Evolutionary conservation across 1,140 invertebrate species (phyloP).

Genomic region (Pachyrhynchus sulphureomaculatus): DNA sequence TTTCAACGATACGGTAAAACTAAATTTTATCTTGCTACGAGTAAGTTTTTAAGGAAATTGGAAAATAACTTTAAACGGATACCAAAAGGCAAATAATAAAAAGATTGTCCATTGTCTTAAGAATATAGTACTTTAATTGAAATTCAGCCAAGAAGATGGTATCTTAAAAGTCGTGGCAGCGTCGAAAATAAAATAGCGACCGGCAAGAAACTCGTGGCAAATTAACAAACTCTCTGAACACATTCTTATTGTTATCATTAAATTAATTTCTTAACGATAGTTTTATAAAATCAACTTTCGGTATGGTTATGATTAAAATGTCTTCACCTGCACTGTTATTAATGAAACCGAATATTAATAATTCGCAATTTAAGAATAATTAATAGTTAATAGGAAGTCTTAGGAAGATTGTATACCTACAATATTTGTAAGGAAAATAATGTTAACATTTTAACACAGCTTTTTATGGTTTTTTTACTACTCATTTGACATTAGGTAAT

Average conservation of each 20-base stretch:
- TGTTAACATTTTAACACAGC: too few species aligned
- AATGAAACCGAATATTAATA: too few species aligned
- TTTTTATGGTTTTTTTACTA: too few species aligned
- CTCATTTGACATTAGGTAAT: too few species aligned
- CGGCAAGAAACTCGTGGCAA: slow-evolving; percentile 24
- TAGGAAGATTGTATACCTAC: too few species aligned
- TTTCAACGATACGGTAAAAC: too few species aligned
- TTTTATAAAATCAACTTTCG: not conserved
- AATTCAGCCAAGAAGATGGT: slow-evolving; percentile 32
- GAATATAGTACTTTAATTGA: slow-evolving; percentile 29
- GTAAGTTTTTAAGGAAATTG: too few species aligned
- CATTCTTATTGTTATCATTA: slow-evolving; percentile 6
- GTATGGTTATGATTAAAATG: not conserved
- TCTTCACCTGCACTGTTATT: too few species aligned
- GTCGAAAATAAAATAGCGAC: slow-evolving; percentile 23
- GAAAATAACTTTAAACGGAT: slow-evolving; percentile 22
- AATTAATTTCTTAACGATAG: not conserved
- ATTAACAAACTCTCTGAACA: slow-evolving; percentile 21
- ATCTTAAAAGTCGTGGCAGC: slow-evolving; percentile 32
- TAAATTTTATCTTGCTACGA: too few species aligned
- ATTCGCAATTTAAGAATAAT: too few species aligned
- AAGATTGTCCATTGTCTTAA: slow-evolving; percentile 28
- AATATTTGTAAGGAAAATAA: too few species aligned
- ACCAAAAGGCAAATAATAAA: slow-evolving; percentile 17
- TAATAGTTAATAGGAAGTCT: too few species aligned